A percentile compares a stretch with the other conserved stretches of the same genome.
Evolutionary conservation across 2,888 invertebrate genomes (phyloP).

Genomic region (Drosophila mimetica): DNA sequence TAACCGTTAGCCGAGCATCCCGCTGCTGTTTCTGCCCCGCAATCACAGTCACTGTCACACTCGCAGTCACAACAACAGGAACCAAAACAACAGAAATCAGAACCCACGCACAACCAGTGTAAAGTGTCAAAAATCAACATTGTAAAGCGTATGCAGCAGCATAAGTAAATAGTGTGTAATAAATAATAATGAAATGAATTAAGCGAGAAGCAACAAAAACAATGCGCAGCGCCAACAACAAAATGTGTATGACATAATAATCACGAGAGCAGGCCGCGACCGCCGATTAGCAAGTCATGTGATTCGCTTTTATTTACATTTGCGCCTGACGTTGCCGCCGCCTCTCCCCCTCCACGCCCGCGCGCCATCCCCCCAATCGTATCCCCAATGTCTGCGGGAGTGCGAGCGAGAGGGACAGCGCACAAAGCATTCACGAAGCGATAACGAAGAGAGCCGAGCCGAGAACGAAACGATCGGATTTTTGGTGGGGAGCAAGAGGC

Average conservation of each 20-base stretch:
- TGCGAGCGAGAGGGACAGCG: slow-evolving; percentile 24
- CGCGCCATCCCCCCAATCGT: background rate
- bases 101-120: slow-evolving; percentile 33
- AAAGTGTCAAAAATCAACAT: slow-evolving; percentile 71
- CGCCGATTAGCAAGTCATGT: slow-evolving; percentile 84
- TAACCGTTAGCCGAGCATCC: slow-evolving; percentile 27
- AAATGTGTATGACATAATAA: slow-evolving; percentile 83
- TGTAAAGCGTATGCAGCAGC: slow-evolving; percentile 46
- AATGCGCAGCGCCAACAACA: slow-evolving; percentile 48
- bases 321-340: slow-evolving; percentile 63
- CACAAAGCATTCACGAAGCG: slow-evolving; percentile 18
- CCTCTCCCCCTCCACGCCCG: slow-evolving; percentile 14
- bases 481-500: background rate
- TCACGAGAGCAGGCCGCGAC: slow-evolving; percentile 83
- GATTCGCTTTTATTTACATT: slow-evolving; percentile 83
- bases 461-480: slow-evolving; percentile 15
- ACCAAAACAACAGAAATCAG: slow-evolving; percentile 29
- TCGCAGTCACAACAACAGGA: slow-evolving; percentile 16
- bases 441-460: slow-evolving; percentile 41
- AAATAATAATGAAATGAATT: slow-evolving; percentile 77
- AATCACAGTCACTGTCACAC: slow-evolving; percentile 24
- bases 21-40: slow-evolving; percentile 11
- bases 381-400: slow-evolving; percentile 11
- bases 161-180: slow-evolving; percentile 66
- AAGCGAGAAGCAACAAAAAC: slow-evolving; percentile 64